A percentile compares a stretch with the other conserved stretches of the same genome.
These are phyloP conservation scores for Phalacrocorax pelagicus DNA, from an alignment of 2,113 vertebrate genomes.

Conservation along the genomic window DNA sequence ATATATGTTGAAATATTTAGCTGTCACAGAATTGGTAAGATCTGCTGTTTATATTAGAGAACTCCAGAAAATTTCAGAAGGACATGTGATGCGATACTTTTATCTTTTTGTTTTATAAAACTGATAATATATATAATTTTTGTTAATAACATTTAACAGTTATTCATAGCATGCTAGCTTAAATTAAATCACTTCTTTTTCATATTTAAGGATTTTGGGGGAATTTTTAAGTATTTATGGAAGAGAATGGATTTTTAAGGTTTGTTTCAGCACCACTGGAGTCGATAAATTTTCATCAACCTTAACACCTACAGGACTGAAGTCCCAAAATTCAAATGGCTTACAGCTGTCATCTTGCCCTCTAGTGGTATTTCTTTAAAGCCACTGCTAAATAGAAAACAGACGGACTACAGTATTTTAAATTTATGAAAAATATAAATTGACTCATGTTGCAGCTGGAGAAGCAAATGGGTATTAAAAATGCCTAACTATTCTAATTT, in stretches of 20 bases:
- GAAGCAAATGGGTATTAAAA: not conserved
- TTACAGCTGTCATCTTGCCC: slow-evolving; percentile 20
- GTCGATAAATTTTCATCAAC: not conserved
- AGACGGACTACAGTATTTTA: not conserved
- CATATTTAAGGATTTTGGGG: not conserved
- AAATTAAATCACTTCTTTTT: not conserved
- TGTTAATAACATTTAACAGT: not conserved
- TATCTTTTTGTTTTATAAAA: not conserved
- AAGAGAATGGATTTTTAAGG: not conserved
- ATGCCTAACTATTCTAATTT: not conserved
- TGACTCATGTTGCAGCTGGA: not conserved
- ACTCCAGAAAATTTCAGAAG: not conserved
- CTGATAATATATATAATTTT: not conserved
- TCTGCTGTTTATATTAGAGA: not conserved
- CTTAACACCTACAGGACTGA: not conserved
- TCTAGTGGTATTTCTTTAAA: slow-evolving; percentile 45
- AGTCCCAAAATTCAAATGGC: not conserved
- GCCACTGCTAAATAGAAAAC: not conserved
- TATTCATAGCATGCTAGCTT: not conserved
- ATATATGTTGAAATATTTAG: not conserved
- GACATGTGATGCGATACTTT: not conserved
- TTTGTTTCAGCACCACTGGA: not conserved
- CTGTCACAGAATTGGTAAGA: not conserved
- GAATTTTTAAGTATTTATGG: not conserved
- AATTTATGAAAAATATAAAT: not conserved